Evolutionary conservation across 2,113 vertebrate genomes (phyloP).

Genomic region (Acanthisitta chloris): DNA sequence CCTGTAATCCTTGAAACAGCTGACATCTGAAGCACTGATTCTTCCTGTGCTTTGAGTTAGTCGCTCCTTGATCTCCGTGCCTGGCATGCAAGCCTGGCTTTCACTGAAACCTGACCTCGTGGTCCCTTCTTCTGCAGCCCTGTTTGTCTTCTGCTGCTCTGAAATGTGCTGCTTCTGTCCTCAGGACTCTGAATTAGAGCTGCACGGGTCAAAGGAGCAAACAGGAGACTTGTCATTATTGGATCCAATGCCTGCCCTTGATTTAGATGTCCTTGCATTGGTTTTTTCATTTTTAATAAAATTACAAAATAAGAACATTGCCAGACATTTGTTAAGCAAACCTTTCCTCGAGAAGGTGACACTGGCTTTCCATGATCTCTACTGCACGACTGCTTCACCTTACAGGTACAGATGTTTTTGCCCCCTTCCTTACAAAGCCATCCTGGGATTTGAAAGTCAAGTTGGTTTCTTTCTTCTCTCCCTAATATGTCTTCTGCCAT

Average conservation of each 20-base stretch:
- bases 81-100: slow-evolving; percentile 20
- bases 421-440: background rate
- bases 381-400: background rate
- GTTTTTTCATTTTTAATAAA: background rate
- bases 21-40: background rate
- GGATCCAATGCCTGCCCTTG: background rate
- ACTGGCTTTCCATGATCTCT: background rate
- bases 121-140: background rate
- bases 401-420: background rate
- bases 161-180: background rate
- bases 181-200: slow-evolving; percentile 37
- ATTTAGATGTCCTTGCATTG: background rate
- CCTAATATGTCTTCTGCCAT: slow-evolving; percentile 18
- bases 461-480: background rate
- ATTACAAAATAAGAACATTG: background rate
- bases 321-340: background rate
- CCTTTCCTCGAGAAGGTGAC: background rate
- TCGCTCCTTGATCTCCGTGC: background rate
- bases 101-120: slow-evolving; percentile 35
- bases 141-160: background rate
- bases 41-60: slow-evolving; percentile 51
- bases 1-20: slow-evolving; percentile 9
- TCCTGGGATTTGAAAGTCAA: slow-evolving; percentile 31
- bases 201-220: background rate
- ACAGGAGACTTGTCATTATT: slow-evolving; percentile 1